Base-by-base conservation (phyloP, 2,888 invertebrate genomes). In the Drosophila paramelanica region DNA sequence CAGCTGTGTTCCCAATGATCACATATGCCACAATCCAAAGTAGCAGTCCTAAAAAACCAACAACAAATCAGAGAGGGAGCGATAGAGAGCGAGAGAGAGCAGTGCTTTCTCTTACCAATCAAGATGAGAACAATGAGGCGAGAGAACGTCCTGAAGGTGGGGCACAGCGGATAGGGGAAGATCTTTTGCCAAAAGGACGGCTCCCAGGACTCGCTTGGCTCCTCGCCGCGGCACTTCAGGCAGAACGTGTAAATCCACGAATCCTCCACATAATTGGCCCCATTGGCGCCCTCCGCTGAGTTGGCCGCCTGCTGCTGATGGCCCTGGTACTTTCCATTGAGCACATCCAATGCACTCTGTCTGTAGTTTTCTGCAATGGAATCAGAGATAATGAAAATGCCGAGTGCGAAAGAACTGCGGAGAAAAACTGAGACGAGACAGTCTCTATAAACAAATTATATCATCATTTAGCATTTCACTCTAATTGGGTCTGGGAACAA, bases 231-330 rank as follows among this genome's bases (percentile, higher is more conserved):
- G 92, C 97, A 97, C 93, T 96, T 95, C 58, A 95, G 93, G 91
- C 97, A 97, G 91, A 96, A 95, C 66, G 95, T 93, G 92, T 95
- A 96, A 94, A 97, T 95, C 96, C 97, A 97, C 66, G 97, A 97
- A 87, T 92, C 90, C 62, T 93, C 92, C 49, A 92, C 82, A 61
- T 84, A 86, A 58, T 85, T 91, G 8, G 73, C 66, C 4, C 61
- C 70, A n/a, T 47, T 77, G 43, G 67, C 43, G 0, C 67, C 43
- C 0, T 67, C 64, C 6, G 58, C 67, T 3, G 81, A 77, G 2
- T n/a, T 49, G 6, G 49, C 49, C 6, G 47, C 25, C 36, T 62
- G 59, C 13, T 77, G 81, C 14, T 84, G 83, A 45, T 90, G 90
- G 33, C 90, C 89, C 43, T 85, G 81, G 20, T 91, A 88, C 73